A percentile compares a stretch with the other conserved stretches of the same genome.
phyloP scores from a whole-genome alignment of 2,113 vertebrate species.

The Trichechus manatus region DNA sequence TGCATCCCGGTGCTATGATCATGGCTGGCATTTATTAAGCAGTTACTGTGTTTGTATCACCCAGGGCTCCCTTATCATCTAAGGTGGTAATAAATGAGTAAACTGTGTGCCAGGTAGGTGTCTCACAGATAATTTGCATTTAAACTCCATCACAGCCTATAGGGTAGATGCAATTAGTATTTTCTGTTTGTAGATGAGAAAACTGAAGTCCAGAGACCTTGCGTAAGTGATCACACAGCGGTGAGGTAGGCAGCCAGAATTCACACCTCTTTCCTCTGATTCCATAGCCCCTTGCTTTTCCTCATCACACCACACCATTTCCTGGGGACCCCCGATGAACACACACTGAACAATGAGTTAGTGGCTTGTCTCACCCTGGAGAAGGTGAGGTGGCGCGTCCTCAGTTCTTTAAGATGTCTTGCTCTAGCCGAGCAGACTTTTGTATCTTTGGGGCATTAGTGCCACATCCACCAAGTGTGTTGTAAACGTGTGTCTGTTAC shows the following conservation, averaged over 20 bases:
- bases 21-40: too few relatives aligned
- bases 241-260: background rate
- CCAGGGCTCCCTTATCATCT: too few relatives aligned
- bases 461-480: background rate
- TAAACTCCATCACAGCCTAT: background rate
- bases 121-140: background rate
- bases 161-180: too few relatives aligned
- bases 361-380: background rate
- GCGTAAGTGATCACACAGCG: background rate
- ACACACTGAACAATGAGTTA: background rate
- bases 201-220: background rate
- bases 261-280: background rate
- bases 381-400: background rate
- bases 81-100: too few relatives aligned
- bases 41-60: too few relatives aligned
- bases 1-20: background rate
- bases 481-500: background rate
- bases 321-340: background rate
- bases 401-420: background rate
- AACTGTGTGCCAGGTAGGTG: too few relatives aligned
- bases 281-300: background rate
- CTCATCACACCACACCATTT: fast-evolving
- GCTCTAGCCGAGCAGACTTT: background rate
- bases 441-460: background rate
- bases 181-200: background rate